A percentile compares a stretch with the other conserved stretches of the same genome.
Evolutionary conservation across 53 echinoderm and acorn worm species (phyloP).

Genomic region (Patiria pectinifera): DNA sequence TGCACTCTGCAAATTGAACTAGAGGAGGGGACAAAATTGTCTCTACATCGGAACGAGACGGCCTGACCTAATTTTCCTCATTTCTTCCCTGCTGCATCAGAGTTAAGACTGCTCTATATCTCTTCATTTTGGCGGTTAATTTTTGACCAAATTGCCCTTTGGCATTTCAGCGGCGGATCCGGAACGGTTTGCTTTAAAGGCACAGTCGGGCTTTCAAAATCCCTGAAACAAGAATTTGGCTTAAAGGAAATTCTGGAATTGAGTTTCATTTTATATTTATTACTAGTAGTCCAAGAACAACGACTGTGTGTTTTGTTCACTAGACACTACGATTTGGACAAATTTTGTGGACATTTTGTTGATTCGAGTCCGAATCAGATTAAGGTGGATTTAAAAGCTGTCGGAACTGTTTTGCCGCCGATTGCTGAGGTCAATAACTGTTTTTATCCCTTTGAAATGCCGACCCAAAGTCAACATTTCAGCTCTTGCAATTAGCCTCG

Average conservation of each 20-base stretch:
- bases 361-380: background rate
- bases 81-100: background rate
- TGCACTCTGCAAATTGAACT: background rate
- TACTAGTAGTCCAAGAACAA: too few species aligned
- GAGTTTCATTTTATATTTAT: too few species aligned
- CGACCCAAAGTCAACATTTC: background rate
- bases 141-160: background rate
- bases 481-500: background rate
- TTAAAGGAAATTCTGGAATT: background rate
- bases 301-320: background rate
- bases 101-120: background rate
- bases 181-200: background rate
- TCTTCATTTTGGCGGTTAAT: slow-evolving; percentile 24
- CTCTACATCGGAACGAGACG: background rate
- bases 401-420: background rate
- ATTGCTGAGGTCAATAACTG: background rate
- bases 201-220: background rate
- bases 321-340: background rate
- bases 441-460: background rate
- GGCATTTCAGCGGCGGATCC: background rate
- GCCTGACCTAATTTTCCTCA: background rate
- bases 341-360: background rate
- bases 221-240: background rate
- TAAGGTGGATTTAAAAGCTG: background rate
- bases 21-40: background rate